A percentile compares a stretch with the other conserved stretches of the same genome.
Conservation (phyloP, 2,113 vertebrate genomes). For the Pleuronectes platessa region DNA sequence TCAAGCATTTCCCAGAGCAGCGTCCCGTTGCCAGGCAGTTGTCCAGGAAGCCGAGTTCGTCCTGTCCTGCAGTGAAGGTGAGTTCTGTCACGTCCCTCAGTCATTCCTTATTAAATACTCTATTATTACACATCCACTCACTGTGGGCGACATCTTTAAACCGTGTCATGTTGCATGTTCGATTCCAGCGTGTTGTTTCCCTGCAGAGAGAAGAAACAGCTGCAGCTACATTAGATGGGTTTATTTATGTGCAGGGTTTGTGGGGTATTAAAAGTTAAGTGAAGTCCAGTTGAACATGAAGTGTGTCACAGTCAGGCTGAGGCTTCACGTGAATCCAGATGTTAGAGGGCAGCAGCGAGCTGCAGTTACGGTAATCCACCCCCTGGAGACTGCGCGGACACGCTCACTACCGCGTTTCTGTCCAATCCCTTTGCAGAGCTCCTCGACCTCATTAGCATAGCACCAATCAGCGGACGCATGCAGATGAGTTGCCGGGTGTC, state of each 20-base stretch:
- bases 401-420: slow-evolving; percentile 30
- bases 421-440: slow-evolving; percentile 36
- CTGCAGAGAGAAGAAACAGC: not conserved
- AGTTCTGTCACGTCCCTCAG: slow-evolving; percentile 23
- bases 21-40: slow-evolving; percentile 69
- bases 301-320: not conserved
- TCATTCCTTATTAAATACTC: not conserved
- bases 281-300: not conserved
- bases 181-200: not conserved
- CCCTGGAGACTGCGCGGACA: slow-evolving; percentile 9
- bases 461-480: slow-evolving; percentile 60
- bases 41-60: slow-evolving; percentile 2
- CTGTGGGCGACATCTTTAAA: not conserved
- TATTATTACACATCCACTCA: not conserved
- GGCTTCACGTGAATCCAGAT: not conserved
- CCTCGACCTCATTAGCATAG: slow-evolving; percentile 18
- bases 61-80: slow-evolving; percentile 41
- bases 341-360: not conserved
- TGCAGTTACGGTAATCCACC: not conserved
- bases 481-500: slow-evolving; percentile 19
- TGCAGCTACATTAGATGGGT: not conserved
- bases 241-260: no score
- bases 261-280: not conserved
- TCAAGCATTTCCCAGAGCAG: not conserved
- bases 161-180: not conserved